phyloP scores from a whole-genome alignment of 2,888 invertebrate species.

The Blera fallax region DNA sequence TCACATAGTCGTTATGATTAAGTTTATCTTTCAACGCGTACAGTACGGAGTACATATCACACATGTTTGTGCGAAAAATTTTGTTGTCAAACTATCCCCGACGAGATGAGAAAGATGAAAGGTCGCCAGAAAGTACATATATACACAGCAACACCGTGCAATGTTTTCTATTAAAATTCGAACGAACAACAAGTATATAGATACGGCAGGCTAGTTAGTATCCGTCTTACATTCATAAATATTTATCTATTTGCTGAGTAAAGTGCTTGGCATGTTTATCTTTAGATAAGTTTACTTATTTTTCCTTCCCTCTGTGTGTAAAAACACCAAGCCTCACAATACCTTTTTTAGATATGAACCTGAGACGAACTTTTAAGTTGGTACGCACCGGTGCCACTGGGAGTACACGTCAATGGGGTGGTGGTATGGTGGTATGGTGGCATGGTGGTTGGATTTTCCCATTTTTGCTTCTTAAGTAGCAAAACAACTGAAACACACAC shows the following conservation, averaged over 20 bases:
- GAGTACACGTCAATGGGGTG: conserved; percentile 18
- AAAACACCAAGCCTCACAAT: background rate
- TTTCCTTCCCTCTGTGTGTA: background rate
- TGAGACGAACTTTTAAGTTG: background rate
- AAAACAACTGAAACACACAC: conserved; percentile 39
- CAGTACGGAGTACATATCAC: background rate
- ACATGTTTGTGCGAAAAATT: background rate
- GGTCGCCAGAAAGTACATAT: conserved; percentile 9
- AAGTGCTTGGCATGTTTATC: conserved; percentile 63
- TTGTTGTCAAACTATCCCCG: background rate
- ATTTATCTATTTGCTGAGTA: conserved; percentile 66
- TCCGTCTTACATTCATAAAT: conserved; percentile 63
- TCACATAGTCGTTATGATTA: conserved; percentile 16
- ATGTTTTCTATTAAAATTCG: background rate
- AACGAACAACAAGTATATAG: background rate
- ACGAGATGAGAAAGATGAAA: conserved; percentile 1
- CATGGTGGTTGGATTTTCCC: conserved; percentile 15
- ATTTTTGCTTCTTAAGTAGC: conserved; percentile 57
- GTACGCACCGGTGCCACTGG: conserved; percentile 10
- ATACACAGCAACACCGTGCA: background rate
- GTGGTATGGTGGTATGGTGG: background rate
- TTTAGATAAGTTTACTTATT: conserved; percentile 62
- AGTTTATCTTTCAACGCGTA: background rate
- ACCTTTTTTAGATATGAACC: conserved; percentile 1
- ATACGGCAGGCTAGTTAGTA: conserved; percentile 28